Evolutionary conservation across 2,113 vertebrate genomes (phyloP).

Genomic region (Sphyrna mokarran): DNA sequence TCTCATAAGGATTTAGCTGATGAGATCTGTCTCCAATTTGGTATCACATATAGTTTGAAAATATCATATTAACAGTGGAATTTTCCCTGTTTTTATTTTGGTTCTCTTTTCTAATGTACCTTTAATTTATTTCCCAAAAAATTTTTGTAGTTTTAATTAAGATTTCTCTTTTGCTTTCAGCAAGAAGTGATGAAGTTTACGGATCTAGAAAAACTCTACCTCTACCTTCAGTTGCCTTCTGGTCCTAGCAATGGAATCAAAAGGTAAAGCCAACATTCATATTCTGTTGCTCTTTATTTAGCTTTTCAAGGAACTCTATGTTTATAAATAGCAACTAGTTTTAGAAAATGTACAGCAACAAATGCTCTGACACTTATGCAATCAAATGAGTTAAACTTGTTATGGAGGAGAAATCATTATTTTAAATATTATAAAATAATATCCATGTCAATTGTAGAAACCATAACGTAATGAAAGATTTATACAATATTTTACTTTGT

Average conservation of each 20-base stretch:
- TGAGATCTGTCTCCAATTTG: background rate
- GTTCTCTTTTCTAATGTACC: background rate
- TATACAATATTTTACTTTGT: background rate
- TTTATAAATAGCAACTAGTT: constrained; percentile 25
- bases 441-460: background rate
- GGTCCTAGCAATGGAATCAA: constrained; percentile 86
- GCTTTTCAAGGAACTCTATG: background rate
- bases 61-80: background rate
- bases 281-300: constrained; percentile 24
- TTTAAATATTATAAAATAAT: background rate
- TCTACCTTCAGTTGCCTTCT: constrained; percentile 99
- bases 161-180: constrained; percentile 58
- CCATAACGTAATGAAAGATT: background rate
- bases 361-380: background rate
- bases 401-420: background rate
- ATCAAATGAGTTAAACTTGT: background rate
- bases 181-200: constrained; percentile 99
- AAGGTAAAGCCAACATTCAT: constrained; percentile 60
- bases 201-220: constrained; percentile 99
- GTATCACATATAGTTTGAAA: background rate
- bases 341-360: background rate
- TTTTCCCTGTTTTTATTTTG: background rate
- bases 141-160: background rate
- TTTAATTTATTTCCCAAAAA: background rate
- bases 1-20: background rate